Percentiles rank a stretch among this genome's conserved stretches.
Evolutionary conservation across 1,140 invertebrate species (phyloP).

Genomic region (Drosophila virilis): DNA sequence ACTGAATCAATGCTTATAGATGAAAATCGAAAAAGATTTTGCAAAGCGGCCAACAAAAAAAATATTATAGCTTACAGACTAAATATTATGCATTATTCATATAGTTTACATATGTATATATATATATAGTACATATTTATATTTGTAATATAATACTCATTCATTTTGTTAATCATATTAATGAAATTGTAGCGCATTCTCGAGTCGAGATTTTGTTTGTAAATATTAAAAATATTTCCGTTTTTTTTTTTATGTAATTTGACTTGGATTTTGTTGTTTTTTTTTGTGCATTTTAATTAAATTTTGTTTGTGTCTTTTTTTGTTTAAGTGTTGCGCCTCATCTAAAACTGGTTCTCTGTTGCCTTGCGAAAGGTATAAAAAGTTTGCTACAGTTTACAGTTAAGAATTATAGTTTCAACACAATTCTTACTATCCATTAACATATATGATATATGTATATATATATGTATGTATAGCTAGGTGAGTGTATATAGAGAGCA

Average conservation of each 20-base stretch:
- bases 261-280: slow-evolving; percentile 56
- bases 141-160: slow-evolving; percentile 53
- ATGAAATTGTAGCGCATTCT: slow-evolving; percentile 44
- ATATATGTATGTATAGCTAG: slow-evolving; percentile 17
- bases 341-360: slow-evolving; percentile 52
- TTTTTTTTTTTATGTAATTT: slow-evolving; percentile 60
- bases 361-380: slow-evolving; percentile 77
- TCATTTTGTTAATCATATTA: slow-evolving; percentile 49
- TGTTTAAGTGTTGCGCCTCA: slow-evolving; percentile 18
- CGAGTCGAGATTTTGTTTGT: slow-evolving; percentile 42
- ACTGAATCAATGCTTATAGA: slow-evolving; percentile 10
- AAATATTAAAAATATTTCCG: slow-evolving; percentile 72
- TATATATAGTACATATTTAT: slow-evolving; percentile 13
- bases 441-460: slow-evolving; percentile 10
- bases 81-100: slow-evolving; percentile 14
- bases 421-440: slow-evolving; percentile 46
- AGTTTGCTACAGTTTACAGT: slow-evolving; percentile 71
- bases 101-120: slow-evolving; percentile 17
- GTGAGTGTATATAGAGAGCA: slow-evolving; percentile 49
- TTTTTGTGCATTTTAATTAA: slow-evolving; percentile 24
- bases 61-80: slow-evolving; percentile 22
- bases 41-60: slow-evolving; percentile 3
- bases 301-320: slow-evolving; percentile 13
- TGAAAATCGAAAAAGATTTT: slow-evolving; percentile 11
- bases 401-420: slow-evolving; percentile 63